Percentiles rank a stretch among this genome's conserved stretches.
These are phyloP conservation scores for Habrosyne pyritoides DNA, from an alignment of 2,888 invertebrate species.

Conservation along the genomic window DNA sequence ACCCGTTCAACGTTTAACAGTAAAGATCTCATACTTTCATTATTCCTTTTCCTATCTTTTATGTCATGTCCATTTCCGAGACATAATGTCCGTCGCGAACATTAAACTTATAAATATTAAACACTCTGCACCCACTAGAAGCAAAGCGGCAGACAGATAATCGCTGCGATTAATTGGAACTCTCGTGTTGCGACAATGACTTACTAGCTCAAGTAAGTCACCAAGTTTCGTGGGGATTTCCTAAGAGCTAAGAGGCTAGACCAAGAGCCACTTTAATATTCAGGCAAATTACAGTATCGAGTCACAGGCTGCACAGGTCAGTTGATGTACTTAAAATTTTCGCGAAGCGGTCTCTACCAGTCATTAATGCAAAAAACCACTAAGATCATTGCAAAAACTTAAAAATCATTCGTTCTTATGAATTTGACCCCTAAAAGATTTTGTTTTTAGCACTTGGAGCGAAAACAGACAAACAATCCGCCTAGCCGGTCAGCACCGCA, in stretches of 20 bases:
- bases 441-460: no score
- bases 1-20: no score
- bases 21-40: not conserved
- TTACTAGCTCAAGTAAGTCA: slow-evolving; percentile 1
- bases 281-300: not conserved
- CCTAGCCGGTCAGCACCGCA: no score
- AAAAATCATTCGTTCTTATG: no score
- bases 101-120: slow-evolving; percentile 3
- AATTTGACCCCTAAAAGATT: no score
- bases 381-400: no score
- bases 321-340: no score
- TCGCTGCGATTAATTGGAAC: slow-evolving; percentile 8
- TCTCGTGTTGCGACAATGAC: slow-evolving; percentile 6
- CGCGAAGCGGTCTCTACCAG: no score
- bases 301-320: not conserved
- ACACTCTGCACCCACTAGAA: not conserved
- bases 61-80: not conserved
- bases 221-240: slow-evolving; percentile 7
- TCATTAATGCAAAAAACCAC: no score
- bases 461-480: no score
- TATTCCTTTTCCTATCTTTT: not conserved
- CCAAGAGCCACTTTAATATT: not conserved
- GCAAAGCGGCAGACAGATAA: not conserved
- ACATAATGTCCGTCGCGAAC: not conserved
- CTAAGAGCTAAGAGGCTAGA: not conserved